Conservation (phyloP, 2,113 vertebrate species). For the Miniopterus natalensis region DNA sequence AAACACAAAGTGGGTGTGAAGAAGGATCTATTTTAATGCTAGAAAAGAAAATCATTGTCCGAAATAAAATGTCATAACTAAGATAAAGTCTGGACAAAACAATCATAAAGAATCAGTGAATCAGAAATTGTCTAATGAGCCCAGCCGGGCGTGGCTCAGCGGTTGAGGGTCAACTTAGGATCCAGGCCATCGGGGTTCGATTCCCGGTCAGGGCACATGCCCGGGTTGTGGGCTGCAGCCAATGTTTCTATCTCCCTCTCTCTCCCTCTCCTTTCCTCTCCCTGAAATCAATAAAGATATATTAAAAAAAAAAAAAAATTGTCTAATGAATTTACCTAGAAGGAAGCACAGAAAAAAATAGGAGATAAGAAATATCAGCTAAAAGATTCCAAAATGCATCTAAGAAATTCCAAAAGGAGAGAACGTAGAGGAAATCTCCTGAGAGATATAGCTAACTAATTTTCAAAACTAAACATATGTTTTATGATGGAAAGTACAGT, state of each 20-base stretch:
- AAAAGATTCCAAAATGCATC: background rate
- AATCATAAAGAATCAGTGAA: constrained; percentile 7
- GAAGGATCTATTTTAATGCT: background rate
- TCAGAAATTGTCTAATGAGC: background rate
- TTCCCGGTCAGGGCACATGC: no score
- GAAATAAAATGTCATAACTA: constrained; percentile 29
- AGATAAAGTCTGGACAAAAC: background rate
- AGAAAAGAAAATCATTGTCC: background rate
- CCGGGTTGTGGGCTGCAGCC: no score
- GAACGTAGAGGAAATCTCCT: background rate
- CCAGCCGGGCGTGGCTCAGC: no score
- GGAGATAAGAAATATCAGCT: background rate
- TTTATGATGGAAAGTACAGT: background rate
- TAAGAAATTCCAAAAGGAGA: background rate
- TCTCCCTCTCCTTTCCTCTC: no score
- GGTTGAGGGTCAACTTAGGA: no score
- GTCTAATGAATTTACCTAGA: background rate
- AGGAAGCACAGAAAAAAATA: background rate
- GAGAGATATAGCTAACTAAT: background rate
- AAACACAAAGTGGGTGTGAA: background rate
- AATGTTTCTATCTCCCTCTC: no score
- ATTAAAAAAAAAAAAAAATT: background rate
- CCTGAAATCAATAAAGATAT: no score
- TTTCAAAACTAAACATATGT: background rate
- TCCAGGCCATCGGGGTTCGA: no score